phyloP scores from a whole-genome alignment of 2,797 vertebrate species.

The Tenualosa ilisha region DNA sequence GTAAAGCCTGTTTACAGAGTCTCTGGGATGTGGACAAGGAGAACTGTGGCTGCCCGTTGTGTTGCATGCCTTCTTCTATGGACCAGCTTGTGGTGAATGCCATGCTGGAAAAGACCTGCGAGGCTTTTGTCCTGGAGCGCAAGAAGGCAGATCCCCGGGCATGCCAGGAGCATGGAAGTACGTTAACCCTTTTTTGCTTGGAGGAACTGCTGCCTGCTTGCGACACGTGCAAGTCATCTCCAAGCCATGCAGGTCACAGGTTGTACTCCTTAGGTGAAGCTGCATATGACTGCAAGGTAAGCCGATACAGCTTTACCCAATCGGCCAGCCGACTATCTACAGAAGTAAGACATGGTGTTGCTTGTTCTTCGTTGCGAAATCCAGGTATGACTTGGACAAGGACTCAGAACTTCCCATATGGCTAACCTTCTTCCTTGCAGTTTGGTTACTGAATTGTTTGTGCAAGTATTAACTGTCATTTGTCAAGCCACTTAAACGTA shows the following conservation, averaged over 20 bases:
- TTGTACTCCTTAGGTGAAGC: slow-evolving; percentile 75
- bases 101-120: slow-evolving; percentile 68
- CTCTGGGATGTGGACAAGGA: slow-evolving; percentile 70
- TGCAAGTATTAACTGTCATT: background rate
- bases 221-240: slow-evolving; percentile 65
- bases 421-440: background rate
- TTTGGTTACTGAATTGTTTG: background rate
- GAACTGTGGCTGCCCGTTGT: slow-evolving; percentile 77
- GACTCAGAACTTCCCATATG: background rate
- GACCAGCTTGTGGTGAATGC: slow-evolving; percentile 68
- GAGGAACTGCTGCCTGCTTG: slow-evolving; percentile 77
- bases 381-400: background rate
- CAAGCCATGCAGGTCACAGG: slow-evolving; percentile 69
- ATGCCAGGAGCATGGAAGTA: slow-evolving; percentile 74
- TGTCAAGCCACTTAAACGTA: background rate
- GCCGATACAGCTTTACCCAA: slow-evolving; percentile 29
- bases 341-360: background rate
- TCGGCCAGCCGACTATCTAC: background rate
- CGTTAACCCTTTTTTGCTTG: slow-evolving; percentile 75
- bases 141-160: slow-evolving; percentile 64
- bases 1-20: slow-evolving; percentile 76
- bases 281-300: slow-evolving; percentile 79
- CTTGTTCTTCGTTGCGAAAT: background rate
- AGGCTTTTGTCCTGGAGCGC: slow-evolving; percentile 63
- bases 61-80: slow-evolving; percentile 73